Conservation (phyloP, 2,113 vertebrate species). For the Cepphus grylle region DNA sequence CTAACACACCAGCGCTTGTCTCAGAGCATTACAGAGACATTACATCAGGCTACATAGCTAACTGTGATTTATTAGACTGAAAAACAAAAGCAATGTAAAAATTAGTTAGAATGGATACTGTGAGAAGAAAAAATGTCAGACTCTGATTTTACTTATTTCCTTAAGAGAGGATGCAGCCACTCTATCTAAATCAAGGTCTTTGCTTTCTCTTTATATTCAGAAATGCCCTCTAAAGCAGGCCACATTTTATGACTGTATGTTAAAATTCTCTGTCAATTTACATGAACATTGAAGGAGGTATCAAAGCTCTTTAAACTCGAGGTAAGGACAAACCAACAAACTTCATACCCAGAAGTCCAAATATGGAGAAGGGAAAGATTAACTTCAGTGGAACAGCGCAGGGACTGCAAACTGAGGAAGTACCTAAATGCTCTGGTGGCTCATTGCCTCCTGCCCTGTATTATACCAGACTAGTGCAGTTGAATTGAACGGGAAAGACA, state of each 20-base stretch:
- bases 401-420: background rate
- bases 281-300: background rate
- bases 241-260: background rate
- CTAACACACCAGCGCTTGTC: background rate
- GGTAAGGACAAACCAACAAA: background rate
- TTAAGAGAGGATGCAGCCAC: background rate
- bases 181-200: background rate
- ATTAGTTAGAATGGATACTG: background rate
- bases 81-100: background rate
- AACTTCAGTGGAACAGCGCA: background rate
- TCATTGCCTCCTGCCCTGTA: background rate
- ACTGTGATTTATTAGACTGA: background rate
- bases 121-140: background rate
- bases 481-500: background rate
- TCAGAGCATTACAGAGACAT: background rate
- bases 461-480: background rate
- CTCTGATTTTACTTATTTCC: background rate
- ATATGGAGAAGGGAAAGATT: background rate
- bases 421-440: background rate
- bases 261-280: background rate
- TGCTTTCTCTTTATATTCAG: background rate
- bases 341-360: rapidly evolving
- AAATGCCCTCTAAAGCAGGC: background rate
- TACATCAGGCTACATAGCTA: background rate
- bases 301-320: background rate